Evolutionary conservation across 1,140 invertebrate genomes (phyloP).

Genomic region (Zeugodacus cucurbitae): DNA sequence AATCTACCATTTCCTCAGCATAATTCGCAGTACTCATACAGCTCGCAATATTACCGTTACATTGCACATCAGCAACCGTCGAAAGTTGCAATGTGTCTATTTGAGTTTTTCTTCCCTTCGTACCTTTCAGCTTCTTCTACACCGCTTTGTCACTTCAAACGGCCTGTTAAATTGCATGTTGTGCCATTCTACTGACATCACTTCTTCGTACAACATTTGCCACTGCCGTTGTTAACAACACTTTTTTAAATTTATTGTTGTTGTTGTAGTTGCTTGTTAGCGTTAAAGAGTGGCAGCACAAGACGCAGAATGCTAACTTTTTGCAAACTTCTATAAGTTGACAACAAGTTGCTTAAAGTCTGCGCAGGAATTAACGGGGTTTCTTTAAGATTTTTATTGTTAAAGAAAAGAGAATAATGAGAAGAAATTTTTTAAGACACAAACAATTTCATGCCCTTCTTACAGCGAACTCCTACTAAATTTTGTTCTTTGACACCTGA

Average conservation of each 20-base stretch:
- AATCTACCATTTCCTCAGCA: not conserved
- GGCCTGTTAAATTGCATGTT: not conserved
- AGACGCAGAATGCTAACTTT: not conserved
- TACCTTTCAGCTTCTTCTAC: not conserved
- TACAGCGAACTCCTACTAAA: too few species aligned
- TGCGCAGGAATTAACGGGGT: not conserved
- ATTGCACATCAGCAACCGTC: not conserved
- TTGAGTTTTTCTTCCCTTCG: not conserved
- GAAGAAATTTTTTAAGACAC: too few species aligned
- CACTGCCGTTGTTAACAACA: not conserved
- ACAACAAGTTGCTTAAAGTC: not conserved
- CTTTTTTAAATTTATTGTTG: not conserved
- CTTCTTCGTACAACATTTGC: slow-evolving; percentile 13
- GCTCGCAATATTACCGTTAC: not conserved
- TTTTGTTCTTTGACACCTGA: too few species aligned
- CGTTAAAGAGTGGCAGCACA: not conserved
- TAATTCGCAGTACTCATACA: not conserved
- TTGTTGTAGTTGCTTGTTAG: slow-evolving; percentile 19
- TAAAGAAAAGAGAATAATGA: not conserved
- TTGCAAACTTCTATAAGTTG: not conserved
- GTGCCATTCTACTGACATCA: not conserved
- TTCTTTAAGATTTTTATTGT: not conserved
- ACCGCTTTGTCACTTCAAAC: not conserved
- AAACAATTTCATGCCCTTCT: too few species aligned
- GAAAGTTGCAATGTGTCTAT: not conserved